Evolutionary conservation across 2,888 invertebrate species (phyloP).

Genomic region (Pherbina coryleti): DNA sequence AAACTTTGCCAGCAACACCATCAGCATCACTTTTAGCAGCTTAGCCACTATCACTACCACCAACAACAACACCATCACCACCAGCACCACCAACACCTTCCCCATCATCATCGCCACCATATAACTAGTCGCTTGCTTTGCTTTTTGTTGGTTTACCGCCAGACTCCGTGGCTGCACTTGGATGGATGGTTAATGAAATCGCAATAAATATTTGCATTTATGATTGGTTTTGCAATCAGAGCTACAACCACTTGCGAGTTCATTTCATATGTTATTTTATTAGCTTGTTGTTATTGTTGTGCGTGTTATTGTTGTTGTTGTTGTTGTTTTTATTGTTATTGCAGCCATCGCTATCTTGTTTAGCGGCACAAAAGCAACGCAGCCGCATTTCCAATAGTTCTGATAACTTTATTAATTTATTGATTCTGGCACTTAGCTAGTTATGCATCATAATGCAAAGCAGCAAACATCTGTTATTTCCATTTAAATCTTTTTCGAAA

Average conservation of each 20-base stretch:
- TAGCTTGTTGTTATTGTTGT: background rate
- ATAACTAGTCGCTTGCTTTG: background rate
- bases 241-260: background rate
- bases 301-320: background rate
- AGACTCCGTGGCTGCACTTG: slow-evolving; percentile 26
- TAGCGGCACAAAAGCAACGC: background rate
- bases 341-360: background rate
- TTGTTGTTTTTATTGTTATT: slow-evolving; percentile 3
- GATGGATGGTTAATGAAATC: background rate
- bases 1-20: background rate
- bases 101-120: too few relatives aligned
- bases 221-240: slow-evolving; percentile 5
- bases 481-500: background rate
- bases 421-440: background rate
- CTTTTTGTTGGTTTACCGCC: background rate
- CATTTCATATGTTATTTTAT: slow-evolving; percentile 16
- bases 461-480: too few relatives aligned
- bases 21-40: too few relatives aligned
- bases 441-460: too few relatives aligned
- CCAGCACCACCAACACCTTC: too few relatives aligned
- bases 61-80: too few relatives aligned
- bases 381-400: background rate
- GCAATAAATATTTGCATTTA: slow-evolving; percentile 36
- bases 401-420: background rate
- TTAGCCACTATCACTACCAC: too few relatives aligned